Conservation (phyloP, 2,113 vertebrate genomes). For the Edolisoma coerulescens region DNA sequence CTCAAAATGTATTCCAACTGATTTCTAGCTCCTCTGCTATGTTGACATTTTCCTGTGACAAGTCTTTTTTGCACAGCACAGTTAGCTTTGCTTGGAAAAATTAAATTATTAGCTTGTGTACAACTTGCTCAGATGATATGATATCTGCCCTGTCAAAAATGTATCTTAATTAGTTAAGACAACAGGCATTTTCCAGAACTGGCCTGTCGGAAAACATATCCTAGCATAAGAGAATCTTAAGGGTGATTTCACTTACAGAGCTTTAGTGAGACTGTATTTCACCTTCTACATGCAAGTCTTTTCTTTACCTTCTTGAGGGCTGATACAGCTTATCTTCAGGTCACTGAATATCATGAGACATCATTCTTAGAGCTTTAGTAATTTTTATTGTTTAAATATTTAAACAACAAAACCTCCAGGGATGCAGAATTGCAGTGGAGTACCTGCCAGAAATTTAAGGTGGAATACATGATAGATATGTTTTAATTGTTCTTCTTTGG, state of each 20-base stretch:
- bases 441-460: conserved; percentile 36
- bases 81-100: conserved; percentile 60
- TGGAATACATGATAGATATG: neutral
- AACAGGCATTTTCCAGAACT: conserved; percentile 65
- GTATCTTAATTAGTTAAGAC: conserved; percentile 73
- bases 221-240: conserved; percentile 40
- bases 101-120: conserved; percentile 67
- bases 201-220: conserved; percentile 65
- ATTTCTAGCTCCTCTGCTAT: conserved; percentile 26
- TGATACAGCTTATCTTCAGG: conserved; percentile 53
- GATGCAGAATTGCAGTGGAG: neutral
- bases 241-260: conserved; percentile 61
- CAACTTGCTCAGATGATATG: conserved; percentile 57
- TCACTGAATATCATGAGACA: conserved; percentile 57
- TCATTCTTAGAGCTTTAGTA: conserved; percentile 50
- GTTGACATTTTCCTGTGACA: conserved; percentile 54
- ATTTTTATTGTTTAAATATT: conserved; percentile 66
- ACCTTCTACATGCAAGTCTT: conserved; percentile 31
- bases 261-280: conserved; percentile 63
- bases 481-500: neutral
- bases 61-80: conserved; percentile 18
- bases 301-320: conserved; percentile 51
- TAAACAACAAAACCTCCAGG: conserved; percentile 26
- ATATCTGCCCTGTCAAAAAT: conserved; percentile 70
- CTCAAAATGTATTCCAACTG: conserved; percentile 10